These are phyloP conservation scores for Bombylius discolor DNA, from an alignment of 2,888 invertebrate species.

Conservation along the genomic window DNA sequence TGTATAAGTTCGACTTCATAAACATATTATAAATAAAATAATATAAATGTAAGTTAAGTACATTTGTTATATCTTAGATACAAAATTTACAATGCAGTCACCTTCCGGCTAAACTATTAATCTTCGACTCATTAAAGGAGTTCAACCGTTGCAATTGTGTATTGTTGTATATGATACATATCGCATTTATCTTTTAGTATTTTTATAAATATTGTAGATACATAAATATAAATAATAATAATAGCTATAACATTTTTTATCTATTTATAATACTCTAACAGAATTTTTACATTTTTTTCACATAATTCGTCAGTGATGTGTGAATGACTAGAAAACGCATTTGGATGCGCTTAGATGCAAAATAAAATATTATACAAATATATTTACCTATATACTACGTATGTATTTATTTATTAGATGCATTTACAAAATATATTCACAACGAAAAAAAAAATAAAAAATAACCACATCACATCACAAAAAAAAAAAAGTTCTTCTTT, in stretches of 20 bases:
- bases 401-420: too few relatives aligned
- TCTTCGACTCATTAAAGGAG: conserved; percentile 8
- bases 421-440: too few relatives aligned
- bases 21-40: too few relatives aligned
- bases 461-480: too few relatives aligned
- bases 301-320: conserved; percentile 6
- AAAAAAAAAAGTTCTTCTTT: not conserved
- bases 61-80: not conserved
- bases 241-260: too few relatives aligned
- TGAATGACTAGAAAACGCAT: conserved; percentile 4
- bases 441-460: too few relatives aligned
- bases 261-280: not conserved
- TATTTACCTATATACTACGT: not conserved
- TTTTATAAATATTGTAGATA: not conserved
- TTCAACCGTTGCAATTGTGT: conserved; percentile 4
- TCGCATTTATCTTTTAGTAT: too few relatives aligned
- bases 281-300: conserved; percentile 8
- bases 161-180: not conserved
- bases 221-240: not conserved
- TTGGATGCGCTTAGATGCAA: conserved; percentile 7
- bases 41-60: too few relatives aligned
- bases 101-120: conserved; percentile 5
- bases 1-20: too few relatives aligned
- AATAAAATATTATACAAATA: not conserved
- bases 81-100: not conserved